phyloP scores from a whole-genome alignment of 2,113 vertebrate genomes.

The Myotis yumanensis region DNA sequence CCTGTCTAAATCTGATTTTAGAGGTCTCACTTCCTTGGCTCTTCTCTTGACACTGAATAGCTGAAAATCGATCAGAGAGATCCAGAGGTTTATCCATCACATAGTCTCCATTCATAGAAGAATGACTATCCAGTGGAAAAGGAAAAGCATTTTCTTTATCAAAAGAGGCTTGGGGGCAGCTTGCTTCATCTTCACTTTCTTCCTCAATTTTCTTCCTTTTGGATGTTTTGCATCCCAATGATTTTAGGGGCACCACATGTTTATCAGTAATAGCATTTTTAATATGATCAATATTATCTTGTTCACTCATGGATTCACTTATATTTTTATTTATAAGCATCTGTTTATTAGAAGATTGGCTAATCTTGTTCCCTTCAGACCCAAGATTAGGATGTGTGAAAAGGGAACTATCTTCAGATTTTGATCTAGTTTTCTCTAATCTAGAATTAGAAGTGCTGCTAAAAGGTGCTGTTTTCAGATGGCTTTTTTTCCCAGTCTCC shows the following conservation, averaged over 20 bases:
- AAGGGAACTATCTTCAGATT: conserved; percentile 83
- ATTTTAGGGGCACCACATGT: conserved; percentile 60
- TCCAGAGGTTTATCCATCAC: conserved; percentile 83
- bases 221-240: conserved; percentile 72
- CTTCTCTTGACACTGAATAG: conserved; percentile 79
- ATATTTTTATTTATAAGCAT: conserved; percentile 76
- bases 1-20: conserved; percentile 83
- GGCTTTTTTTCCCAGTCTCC: conserved; percentile 77
- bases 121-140: conserved; percentile 47
- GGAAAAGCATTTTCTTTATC: conserved; percentile 85
- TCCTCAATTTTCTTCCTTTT: conserved; percentile 86
- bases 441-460: conserved; percentile 75
- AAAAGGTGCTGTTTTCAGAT: conserved; percentile 76
- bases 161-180: conserved; percentile 80
- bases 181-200: conserved; percentile 67
- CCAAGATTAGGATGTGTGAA: conserved; percentile 77
- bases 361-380: conserved; percentile 74
- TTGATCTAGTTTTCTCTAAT: conserved; percentile 82
- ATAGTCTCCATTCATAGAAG: conserved; percentile 76
- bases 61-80: conserved; percentile 86
- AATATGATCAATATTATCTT: conserved; percentile 47
- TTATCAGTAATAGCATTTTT: conserved; percentile 71
- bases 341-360: conserved; percentile 77
- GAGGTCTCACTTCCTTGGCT: conserved; percentile 76
- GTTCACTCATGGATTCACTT: conserved; percentile 69